These are phyloP conservation scores for Dynastes tityus DNA, from an alignment of 2,888 invertebrate genomes.

Conservation along the genomic window DNA sequence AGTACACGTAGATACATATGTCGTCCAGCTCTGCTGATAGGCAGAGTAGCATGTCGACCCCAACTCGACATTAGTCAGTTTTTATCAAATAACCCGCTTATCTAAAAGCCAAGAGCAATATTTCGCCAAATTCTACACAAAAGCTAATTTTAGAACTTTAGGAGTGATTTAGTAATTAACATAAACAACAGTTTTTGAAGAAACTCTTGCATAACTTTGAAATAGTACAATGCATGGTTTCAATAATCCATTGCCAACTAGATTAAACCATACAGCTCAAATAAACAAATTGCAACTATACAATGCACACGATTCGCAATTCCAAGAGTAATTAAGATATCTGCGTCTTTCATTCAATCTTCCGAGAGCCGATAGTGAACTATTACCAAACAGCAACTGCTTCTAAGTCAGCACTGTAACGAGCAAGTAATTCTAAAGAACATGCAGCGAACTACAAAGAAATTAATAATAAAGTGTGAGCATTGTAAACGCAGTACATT, in stretches of 20 bases:
- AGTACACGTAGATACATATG: too few species aligned
- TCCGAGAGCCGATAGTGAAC: not conserved
- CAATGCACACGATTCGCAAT: not conserved
- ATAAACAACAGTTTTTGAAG: too few species aligned
- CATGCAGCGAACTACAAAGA: slow-evolving; percentile 11
- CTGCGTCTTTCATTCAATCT: slow-evolving; percentile 7
- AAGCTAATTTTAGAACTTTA: too few species aligned
- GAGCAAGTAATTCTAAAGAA: slow-evolving; percentile 8
- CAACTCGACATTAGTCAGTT: too few species aligned
- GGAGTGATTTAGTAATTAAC: too few species aligned
- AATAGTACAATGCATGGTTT: too few species aligned
- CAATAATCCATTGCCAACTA: not conserved
- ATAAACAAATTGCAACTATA: not conserved
- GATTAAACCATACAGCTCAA: not conserved
- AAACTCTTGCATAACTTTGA: too few species aligned
- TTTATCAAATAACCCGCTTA: too few species aligned
- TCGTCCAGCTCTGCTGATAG: too few species aligned
- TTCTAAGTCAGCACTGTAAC: not conserved
- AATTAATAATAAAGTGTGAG: slow-evolving; percentile 8
- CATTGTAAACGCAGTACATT: slow-evolving; percentile 7
- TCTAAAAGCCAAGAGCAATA: too few species aligned
- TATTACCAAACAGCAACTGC: not conserved
- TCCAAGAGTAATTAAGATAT: not conserved
- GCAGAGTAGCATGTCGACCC: too few species aligned
- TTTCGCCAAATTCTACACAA: too few species aligned